Percentiles rank a stretch among this genome's conserved stretches.
These are phyloP conservation scores for Cryptocheilus praepositus DNA, from an alignment of 2,888 invertebrate species.

Conservation along the genomic window DNA sequence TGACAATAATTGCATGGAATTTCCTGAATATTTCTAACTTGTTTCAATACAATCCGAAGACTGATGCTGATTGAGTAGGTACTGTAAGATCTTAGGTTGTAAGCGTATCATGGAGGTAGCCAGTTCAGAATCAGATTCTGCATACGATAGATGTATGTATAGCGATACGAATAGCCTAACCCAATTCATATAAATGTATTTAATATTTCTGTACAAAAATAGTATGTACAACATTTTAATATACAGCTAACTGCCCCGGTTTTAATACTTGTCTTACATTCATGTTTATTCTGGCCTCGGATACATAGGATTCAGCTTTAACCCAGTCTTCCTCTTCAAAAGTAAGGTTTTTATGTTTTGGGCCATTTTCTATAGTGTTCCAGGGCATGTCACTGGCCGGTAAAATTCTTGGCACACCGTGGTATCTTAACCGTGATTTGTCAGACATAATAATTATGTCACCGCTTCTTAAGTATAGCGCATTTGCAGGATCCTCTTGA, in stretches of 20 bases:
- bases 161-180: not conserved
- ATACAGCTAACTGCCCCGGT: conserved; percentile 77
- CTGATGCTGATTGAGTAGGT: not conserved
- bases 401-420: conserved; percentile 94
- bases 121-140: not conserved
- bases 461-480: conserved; percentile 89
- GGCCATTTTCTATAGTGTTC: conserved; percentile 66
- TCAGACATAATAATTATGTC: conserved; percentile 95
- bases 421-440: conserved; percentile 89
- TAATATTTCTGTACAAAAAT: conserved; percentile 29
- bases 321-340: conserved; percentile 58
- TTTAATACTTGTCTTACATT: conserved; percentile 94
- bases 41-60: conserved; percentile 17
- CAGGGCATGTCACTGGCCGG: conserved; percentile 76
- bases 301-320: conserved; percentile 60
- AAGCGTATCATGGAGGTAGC: not conserved
- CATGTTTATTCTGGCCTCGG: conserved; percentile 89
- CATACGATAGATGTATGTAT: not conserved
- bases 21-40: conserved; percentile 49
- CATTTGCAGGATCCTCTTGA: conserved; percentile 81
- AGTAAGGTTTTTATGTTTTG: conserved; percentile 7
- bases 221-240: conserved; percentile 23
- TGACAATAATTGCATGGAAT: conserved; percentile 54
- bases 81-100: conserved; percentile 2
- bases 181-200: conserved; percentile 39